Base-by-base conservation (phyloP, 2,888 invertebrate species). In the Bombylius discolor region DNA sequence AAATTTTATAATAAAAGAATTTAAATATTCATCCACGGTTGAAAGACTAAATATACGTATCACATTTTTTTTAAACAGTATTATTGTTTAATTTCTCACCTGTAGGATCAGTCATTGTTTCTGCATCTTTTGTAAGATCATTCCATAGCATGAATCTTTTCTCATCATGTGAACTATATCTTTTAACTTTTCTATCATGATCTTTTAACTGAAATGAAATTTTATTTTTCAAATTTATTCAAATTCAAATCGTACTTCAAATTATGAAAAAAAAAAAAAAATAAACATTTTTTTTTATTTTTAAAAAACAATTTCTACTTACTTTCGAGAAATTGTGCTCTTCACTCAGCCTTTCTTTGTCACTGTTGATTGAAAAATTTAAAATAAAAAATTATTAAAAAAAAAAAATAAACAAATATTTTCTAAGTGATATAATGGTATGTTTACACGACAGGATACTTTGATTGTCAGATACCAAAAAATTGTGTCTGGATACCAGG, bases 141-240 rank as follows among this genome's bases (percentile, higher is more conserved):
- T 65, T 67, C 64, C 62, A 65, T 53, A 64, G 64, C 34, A 67
- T 63, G 5, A 64, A 62, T 5, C 73, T 65, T 32, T 66, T 64
- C 53, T 72, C 72, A 53, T 73, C 73, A 49, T 71, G 67, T 7
- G 65, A 65, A 58, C 69, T 70, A 5, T 69, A 62, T 1, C 73
- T 65, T 3, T 67, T 64, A 56, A 62, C 67, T 53, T 64, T 69
- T 5, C 73, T 65, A 42, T 66, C 64, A 39, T 67, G 57, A 53
- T 32, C 56, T 55, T 52, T 61, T 58, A 5, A 62, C 59, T 32
- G 61, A 61, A 42, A 56, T 58, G 11, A 60, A 58, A 31, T 54
- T 53, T 11, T 63, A 45, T 53, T 63, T 65, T 9, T 65, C 65
- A 53, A 64, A 64, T 32, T 63, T 53, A 51, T 60, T 61, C 34